Conservation (phyloP, 2,888 invertebrate species). For the Pseudococcus viburni region DNA sequence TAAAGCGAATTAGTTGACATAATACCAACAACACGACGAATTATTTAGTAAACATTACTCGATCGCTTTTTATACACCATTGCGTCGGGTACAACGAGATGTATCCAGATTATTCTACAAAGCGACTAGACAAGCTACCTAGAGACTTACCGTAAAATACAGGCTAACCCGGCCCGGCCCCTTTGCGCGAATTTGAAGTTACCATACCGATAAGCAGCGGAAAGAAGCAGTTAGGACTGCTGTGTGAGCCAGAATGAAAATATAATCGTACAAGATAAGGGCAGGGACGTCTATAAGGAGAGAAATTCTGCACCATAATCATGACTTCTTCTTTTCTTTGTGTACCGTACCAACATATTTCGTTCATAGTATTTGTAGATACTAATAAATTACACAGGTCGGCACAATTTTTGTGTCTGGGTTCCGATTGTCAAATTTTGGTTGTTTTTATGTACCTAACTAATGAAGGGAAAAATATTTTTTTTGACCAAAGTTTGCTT, state of each 20-base stretch:
- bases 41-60: conserved; percentile 15
- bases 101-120: conserved; percentile 25
- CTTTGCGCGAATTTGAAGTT: not conserved
- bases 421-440: too few relatives aligned
- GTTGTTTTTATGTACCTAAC: too few relatives aligned
- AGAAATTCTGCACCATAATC: too few relatives aligned
- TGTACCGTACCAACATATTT: too few relatives aligned
- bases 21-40: not conserved
- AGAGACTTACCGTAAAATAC: not conserved
- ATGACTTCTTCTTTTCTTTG: too few relatives aligned
- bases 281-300: too few relatives aligned
- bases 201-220: not conserved
- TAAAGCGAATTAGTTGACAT: too few relatives aligned
- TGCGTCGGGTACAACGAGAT: not conserved
- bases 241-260: not conserved
- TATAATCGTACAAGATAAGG: not conserved
- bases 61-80: not conserved
- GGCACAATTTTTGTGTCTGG: too few relatives aligned
- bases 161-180: not conserved
- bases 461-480: too few relatives aligned
- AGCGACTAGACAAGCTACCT: not conserved
- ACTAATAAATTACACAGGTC: too few relatives aligned
- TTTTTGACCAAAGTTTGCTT: too few relatives aligned
- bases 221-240: conserved; percentile 35
- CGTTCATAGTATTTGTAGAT: too few relatives aligned